Evolutionary conservation across 2,888 invertebrate species (phyloP), one percentile per base, ranked within the genome.

Genomic region (Mythimna ferrago): DNA sequence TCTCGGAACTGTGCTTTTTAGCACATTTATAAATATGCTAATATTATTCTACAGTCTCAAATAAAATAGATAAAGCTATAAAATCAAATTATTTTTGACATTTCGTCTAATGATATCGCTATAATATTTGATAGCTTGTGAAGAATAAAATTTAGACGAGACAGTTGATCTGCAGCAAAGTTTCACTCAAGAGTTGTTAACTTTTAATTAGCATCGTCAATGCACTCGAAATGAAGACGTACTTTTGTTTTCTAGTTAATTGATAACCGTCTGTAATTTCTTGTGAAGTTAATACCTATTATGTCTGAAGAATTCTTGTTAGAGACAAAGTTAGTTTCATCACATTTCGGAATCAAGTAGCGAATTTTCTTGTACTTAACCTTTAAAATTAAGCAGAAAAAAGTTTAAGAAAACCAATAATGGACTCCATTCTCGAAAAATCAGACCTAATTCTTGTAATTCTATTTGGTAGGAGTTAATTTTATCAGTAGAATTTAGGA

Each of bases 171-270:
- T 21, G 38, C 7, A 54, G 16, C 26, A 2, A 60, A 78, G 73
- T 69, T 73, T 44, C 19, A 6, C 44, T 66, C 57, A 58, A 78
- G 66, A 62, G 21, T 58, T 72, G 41, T 57, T 63, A 57, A 82
- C 54, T 82, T 78, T 80, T 83, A 83, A 83, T 83, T 80, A 58
- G 44, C 51, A 68, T 62, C 56, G 48, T 58, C 65, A 81, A 72
- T 82, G 75, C 72, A 69, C 70, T 80, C 63, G 41, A 84, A 66
- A 44, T 61, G 69, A 66, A 66, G 32, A 73, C 41, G 62, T 66
- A 53, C 53, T 68, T 61, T 62, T 65, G 35, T 61, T 67, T 67
- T 78, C 35, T 66, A 78, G 78, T 82, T 68, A 62, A 68, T 78
- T 62, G 67, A 68, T 78, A 72, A 61, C 60, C 48, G 32, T 64